Evolutionary conservation across 2,888 invertebrate species (phyloP).

Genomic region (Oligia latruncula): DNA sequence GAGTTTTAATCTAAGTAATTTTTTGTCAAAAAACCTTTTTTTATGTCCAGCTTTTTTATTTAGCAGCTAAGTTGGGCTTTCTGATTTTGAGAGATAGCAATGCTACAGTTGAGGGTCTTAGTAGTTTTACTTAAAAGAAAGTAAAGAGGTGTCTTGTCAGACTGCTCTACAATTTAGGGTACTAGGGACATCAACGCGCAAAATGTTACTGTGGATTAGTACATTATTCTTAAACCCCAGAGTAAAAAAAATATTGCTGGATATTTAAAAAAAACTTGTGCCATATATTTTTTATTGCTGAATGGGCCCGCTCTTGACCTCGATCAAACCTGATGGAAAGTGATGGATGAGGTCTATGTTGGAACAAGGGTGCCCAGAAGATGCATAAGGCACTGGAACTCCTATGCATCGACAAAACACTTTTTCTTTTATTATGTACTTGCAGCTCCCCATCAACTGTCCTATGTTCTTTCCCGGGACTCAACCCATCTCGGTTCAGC

Average conservation of each 20-base stretch:
- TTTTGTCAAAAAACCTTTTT: background rate
- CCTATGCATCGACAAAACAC: no score
- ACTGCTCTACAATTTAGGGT: background rate
- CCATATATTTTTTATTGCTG: background rate
- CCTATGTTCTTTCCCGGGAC: no score
- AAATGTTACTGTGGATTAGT: background rate
- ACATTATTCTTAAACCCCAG: background rate
- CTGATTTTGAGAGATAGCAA: background rate
- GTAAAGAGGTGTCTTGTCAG: background rate
- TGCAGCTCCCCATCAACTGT: no score
- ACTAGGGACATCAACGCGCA: background rate
- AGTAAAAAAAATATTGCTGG: accelerated
- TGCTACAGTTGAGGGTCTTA: background rate
- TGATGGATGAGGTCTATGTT: no score
- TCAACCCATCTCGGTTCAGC: no score
- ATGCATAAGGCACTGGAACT: no score
- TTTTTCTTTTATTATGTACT: no score
- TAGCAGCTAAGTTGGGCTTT: background rate
- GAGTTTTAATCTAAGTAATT: background rate
- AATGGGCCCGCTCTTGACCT: no score
- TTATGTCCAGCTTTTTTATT: no score
- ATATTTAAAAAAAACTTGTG: background rate
- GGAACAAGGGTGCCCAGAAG: no score
- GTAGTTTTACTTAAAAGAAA: background rate
- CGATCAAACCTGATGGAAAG: no score